phyloP scores from a whole-genome alignment of 2,113 vertebrate genomes.

The Delphinapterus leucas region DNA sequence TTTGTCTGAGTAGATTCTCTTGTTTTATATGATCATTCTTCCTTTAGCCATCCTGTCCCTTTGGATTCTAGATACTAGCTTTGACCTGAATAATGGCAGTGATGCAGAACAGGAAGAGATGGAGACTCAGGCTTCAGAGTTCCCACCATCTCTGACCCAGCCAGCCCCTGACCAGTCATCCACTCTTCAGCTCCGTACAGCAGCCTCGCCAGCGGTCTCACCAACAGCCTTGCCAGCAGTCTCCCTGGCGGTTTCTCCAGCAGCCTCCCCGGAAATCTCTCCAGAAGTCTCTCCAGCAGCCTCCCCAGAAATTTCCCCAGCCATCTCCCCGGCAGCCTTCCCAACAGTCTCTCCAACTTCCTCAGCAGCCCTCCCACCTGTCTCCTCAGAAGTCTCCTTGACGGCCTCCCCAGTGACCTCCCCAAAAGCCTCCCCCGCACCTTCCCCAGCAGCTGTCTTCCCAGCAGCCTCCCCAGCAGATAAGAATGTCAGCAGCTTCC shows the following conservation, averaged over 20 bases:
- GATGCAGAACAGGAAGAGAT: conserved; percentile 72
- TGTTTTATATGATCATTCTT: conserved; percentile 27
- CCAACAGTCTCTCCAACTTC: conserved; percentile 46
- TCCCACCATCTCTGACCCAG: conserved; percentile 39
- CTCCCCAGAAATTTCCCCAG: conserved; percentile 62
- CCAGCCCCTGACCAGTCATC: conserved; percentile 47
- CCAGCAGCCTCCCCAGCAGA: conserved; percentile 65
- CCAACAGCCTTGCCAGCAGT: conserved; percentile 32
- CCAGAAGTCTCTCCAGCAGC: conserved; percentile 57
- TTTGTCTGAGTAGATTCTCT: conserved; percentile 2
- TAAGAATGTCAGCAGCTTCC: conserved; percentile 46
- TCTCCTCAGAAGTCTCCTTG: conserved; percentile 56
- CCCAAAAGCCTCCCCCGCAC: conserved; percentile 14
- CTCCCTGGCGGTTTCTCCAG: neutral
- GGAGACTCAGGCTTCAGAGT: conserved; percentile 65
- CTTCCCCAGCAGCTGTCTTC: conserved; percentile 73
- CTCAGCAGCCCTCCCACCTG: conserved; percentile 40
- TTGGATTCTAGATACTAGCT: conserved; percentile 71
- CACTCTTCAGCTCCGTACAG: conserved; percentile 42
- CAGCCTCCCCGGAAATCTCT: conserved; percentile 14
- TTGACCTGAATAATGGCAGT: conserved; percentile 69
- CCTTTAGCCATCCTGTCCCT: neutral
- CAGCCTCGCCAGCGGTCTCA: conserved; percentile 34
- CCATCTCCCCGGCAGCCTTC: conserved; percentile 26
- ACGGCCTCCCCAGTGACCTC: conserved; percentile 37